Evolutionary conservation across 2,113 vertebrate species (phyloP).

Genomic region (Apus apus): DNA sequence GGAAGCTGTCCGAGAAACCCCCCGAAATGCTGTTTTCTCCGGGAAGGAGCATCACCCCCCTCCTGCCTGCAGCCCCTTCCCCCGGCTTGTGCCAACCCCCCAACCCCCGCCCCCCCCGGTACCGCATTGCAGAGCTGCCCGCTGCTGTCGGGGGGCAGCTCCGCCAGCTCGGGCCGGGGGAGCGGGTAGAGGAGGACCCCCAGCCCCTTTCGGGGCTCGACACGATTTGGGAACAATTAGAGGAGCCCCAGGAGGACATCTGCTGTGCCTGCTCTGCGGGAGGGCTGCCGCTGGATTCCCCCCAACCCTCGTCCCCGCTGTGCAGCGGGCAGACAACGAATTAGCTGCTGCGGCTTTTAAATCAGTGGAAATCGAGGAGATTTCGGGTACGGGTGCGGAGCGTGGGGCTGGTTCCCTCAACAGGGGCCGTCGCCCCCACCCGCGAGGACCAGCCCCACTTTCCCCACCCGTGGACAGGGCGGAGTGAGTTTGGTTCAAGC

Average conservation of each 20-base stretch:
- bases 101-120: not conserved
- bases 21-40: not conserved
- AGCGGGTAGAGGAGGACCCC: no score
- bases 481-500: not conserved
- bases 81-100: not conserved
- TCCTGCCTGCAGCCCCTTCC: not conserved
- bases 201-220: fast-evolving
- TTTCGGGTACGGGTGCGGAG: not conserved
- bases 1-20: fast-evolving
- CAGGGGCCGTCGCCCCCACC: not conserved
- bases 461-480: not conserved
- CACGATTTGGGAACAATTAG: not conserved
- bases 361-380: not conserved
- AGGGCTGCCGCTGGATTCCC: not conserved
- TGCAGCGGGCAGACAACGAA: fast-evolving
- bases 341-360: not conserved
- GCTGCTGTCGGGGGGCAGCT: not conserved
- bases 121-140: constrained; percentile 49
- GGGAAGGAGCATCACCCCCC: not conserved
- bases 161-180: not conserved
- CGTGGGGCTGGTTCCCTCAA: not conserved
- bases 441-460: not conserved
- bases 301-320: not conserved
- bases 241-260: not conserved
- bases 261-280: not conserved